Evolutionary conservation across 2,888 invertebrate genomes (phyloP).

Genomic region (Conus canariensis): DNA sequence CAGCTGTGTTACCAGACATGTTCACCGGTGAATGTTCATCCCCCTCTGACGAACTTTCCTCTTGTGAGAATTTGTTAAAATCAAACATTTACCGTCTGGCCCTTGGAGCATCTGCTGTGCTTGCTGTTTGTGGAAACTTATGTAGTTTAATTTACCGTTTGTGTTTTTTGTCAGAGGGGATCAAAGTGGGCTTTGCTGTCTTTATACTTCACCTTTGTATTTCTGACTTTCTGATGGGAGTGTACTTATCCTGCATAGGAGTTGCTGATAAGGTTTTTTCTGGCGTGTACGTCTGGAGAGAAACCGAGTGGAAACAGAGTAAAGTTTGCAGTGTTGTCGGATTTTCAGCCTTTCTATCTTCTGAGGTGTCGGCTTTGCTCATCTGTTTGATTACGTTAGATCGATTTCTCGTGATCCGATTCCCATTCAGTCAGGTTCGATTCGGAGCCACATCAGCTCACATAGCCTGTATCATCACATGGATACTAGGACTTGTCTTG

Average conservation of each 20-base stretch:
- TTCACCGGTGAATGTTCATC: not conserved
- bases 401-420: not conserved
- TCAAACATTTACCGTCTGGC: not conserved
- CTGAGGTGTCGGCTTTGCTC: not conserved
- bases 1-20: not conserved
- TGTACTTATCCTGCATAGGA: not conserved
- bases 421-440: not conserved
- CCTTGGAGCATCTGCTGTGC: not conserved
- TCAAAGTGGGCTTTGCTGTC: not conserved
- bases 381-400: slow-evolving; percentile 19
- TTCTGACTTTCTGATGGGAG: slow-evolving; percentile 12
- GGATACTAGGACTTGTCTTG: not conserved
- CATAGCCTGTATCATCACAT: not conserved
- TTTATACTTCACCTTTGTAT: not conserved
- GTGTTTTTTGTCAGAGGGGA: not conserved
- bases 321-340: not conserved
- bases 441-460: not conserved
- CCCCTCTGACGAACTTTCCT: not conserved
- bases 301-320: not conserved
- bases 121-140: not conserved
- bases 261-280: not conserved
- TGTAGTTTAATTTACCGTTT: not conserved
- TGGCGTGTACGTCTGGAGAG: not conserved
- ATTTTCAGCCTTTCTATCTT: not conserved
- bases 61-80: not conserved